These are phyloP conservation scores for Danio rerio DNA, from an alignment of 2,113 vertebrate species.

Conservation along the genomic window GRCz12tu NC_133184.1:33334501-33335000, in stretches of 20 bases:
- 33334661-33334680: not conserved
- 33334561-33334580: too few species aligned
- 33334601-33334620: too few species aligned
- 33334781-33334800: conserved; percentile 34
- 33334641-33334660: not conserved
- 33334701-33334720: conserved; percentile 67
- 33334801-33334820: conserved; percentile 2
- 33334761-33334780: conserved; percentile 13
- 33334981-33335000: not conserved
- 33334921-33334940: not conserved
- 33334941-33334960: too few species aligned
- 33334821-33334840: not conserved
- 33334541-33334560: not conserved
- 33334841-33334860: not conserved
- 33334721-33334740: conserved; percentile 48
- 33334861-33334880: not conserved
- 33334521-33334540: too few species aligned
- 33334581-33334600: too few species aligned
- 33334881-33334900: not conserved
- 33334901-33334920: not conserved
- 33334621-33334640: not conserved
- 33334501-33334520: too few species aligned
- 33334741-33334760: not conserved
- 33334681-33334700: not conserved
- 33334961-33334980: not conserved